Evolutionary conservation across 2,888 invertebrate genomes (phyloP), one percentile per base, ranked within the genome.

Genomic region (Rapana venosa): DNA sequence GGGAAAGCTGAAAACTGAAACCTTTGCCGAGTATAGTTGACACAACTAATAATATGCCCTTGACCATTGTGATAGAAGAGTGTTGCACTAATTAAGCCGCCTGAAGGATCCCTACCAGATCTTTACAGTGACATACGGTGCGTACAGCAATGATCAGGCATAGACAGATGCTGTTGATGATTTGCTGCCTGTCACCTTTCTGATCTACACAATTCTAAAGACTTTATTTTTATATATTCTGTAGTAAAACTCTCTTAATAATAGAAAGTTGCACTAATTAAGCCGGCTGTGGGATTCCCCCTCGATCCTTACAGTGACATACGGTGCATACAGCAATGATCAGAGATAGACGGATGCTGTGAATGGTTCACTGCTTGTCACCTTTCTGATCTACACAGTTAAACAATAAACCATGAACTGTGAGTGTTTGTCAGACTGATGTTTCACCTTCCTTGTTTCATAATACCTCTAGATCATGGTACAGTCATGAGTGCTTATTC

Each of bases 91-190:
- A 83, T 83, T 83, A 83, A 83, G 83, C 83, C 83, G 83, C 47
- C 83, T 83, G 83, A 22, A 26, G 83, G 35, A 47, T 83, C 83
- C 17, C 22, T 47, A 36, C 83, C 47, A 58, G 85, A 85, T n/a
- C 47, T 30, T 17, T 20, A 85, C 85, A 85, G 85, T 85, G 85
- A 85, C 85, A 85, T 85, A 85, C 85, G 58, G 85, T 85, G 85
- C 85, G 58, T 58, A 85, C 85, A 58, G 58, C 85, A 85, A 85
- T 5, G 85, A 85, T 85, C 58, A 85, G 85, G 58, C n/a, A 20
- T 32, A 30, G 56, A 30, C 58, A 30, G 36, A 17, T 17, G 58
- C 58, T 85, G 85, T 85, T n/a, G 5, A 8, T 85, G n/a, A 58
- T 85, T 30, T 30, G 85, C 30, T 85, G 58, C 56, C 47, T 22